These are phyloP conservation scores for Hemiscyllium ocellatum DNA, from an alignment of 2,113 vertebrate species.

Conservation along the genomic window DNA sequence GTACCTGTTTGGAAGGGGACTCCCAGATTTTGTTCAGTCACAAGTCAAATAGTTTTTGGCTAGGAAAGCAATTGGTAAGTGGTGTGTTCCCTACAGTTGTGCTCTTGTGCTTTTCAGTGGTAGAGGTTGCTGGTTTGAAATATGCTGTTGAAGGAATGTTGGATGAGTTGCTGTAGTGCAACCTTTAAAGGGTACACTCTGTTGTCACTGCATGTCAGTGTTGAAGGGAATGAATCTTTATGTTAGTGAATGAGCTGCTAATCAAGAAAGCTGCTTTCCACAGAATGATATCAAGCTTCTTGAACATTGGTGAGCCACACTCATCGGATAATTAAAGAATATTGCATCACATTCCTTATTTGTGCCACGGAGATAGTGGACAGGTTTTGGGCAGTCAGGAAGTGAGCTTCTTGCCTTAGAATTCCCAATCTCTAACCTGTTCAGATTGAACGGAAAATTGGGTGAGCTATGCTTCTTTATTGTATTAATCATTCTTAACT, in stretches of 20 bases:
- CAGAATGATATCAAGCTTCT: neutral
- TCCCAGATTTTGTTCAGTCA: neutral
- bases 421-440: neutral
- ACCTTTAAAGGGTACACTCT: neutral
- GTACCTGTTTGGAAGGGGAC: neutral
- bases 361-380: neutral
- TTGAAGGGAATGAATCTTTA: neutral
- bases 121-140: neutral
- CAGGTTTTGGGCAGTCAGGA: neutral
- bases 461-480: neutral
- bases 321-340: neutral
- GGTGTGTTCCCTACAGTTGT: neutral
- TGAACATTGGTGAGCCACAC: neutral
- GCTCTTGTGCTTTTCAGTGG: neutral
- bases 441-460: neutral
- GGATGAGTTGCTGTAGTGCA: neutral
- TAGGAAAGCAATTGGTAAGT: neutral
- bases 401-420: neutral
- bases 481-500: conserved; percentile 1
- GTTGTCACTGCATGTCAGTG: neutral
- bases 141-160: neutral
- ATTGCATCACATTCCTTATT: neutral
- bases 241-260: neutral
- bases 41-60: neutral
- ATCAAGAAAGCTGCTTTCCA: neutral